Base-by-base conservation (phyloP, 2,888 invertebrate species). In the Xestia xanthographa region DNA sequence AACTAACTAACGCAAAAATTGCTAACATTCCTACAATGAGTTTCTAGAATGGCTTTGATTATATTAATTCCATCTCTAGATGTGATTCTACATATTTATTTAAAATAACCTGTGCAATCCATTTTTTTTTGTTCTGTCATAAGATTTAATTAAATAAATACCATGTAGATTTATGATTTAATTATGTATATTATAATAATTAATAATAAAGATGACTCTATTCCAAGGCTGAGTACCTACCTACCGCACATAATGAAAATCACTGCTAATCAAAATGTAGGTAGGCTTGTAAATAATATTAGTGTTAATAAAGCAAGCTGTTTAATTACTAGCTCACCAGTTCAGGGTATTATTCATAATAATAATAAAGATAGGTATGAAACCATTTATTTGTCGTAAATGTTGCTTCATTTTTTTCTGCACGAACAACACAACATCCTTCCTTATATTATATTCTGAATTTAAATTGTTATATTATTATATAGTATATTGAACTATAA, bases 181-280 rank as follows among this genome's bases (percentile, higher is more conserved):
- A 68, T 29, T 72, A 63, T 63, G n/a, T 63, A 63, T 34, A 5
- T 48, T 22, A 34, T 6, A 50, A 62, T 26, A 34, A 38, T 60
- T 26, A 34, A 62, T 82, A 34, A 66, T 68, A 66, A 60, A 72
- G 45, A 69, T 69, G 66, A 66, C 41, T 62, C 38, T 83, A 73
- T 70, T 58, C 58, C 43, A 50, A 79, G 26, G 45, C 9, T 65
- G 66, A 63, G 26, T 76, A 68, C n/a, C n/a, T n/a, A n/a, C n/a
- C n/a, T n/a, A n/a, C 66, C 56, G 63, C 43, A 69, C 48, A 79
- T 79, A 60, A 71, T 79, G 50, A 29, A 71, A 74, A 83, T 83
- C 56, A 68, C n/a, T 41, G 29, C 67, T 53, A 63, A 60, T 67
- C 63, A 58, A 72, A 70, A 50, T 72, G 66, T 78, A 71, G 72